A percentile compares a stretch with the other conserved stretches of the same genome.
These are phyloP conservation scores for Alviniconcha marisindica DNA, from an alignment of 1,140 invertebrate species.

Conservation along the genomic window DNA sequence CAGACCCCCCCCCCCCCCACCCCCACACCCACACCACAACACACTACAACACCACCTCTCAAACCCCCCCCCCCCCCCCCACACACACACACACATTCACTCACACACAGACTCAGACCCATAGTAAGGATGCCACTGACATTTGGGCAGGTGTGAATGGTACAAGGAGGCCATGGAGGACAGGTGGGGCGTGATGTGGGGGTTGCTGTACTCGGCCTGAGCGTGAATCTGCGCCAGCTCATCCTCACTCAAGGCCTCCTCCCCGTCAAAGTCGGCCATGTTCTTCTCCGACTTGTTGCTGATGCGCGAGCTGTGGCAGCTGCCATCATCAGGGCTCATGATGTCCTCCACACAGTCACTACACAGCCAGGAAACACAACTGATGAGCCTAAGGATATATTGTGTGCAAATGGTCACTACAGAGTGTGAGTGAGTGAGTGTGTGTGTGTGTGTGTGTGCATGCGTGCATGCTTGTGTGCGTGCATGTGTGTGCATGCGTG, in stretches of 20 bases:
- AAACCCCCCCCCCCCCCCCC: neutral
- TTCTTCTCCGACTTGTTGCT: conserved; percentile 97
- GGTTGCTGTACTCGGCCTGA: conserved; percentile 61
- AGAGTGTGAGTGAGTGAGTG: too few relatives aligned
- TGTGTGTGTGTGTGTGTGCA: too few relatives aligned
- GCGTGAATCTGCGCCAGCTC: conserved; percentile 85
- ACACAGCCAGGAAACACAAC: neutral
- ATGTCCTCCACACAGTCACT: conserved; percentile 80
- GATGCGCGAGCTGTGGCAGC: conserved; percentile 85
- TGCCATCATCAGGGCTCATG: conserved; percentile 77
- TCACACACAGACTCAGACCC: neutral
- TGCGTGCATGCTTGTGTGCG: too few relatives aligned
- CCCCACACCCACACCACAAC: neutral
- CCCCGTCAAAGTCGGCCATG: conserved; percentile 95
- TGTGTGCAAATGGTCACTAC: too few relatives aligned
- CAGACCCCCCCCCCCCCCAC: too few relatives aligned
- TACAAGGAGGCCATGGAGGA: conserved; percentile 71
- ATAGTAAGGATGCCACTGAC: conserved; percentile 16
- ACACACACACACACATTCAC: conserved; percentile 1
- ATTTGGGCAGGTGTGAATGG: conserved; percentile 42
- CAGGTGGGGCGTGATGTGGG: conserved; percentile 74
- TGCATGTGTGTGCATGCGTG: too few relatives aligned
- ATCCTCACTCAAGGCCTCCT: conserved; percentile 88
- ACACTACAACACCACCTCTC: neutral
- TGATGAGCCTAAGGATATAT: too few relatives aligned